Base-by-base conservation (phyloP, 2,888 invertebrate genomes). In the Leucophora obtusa region DNA sequence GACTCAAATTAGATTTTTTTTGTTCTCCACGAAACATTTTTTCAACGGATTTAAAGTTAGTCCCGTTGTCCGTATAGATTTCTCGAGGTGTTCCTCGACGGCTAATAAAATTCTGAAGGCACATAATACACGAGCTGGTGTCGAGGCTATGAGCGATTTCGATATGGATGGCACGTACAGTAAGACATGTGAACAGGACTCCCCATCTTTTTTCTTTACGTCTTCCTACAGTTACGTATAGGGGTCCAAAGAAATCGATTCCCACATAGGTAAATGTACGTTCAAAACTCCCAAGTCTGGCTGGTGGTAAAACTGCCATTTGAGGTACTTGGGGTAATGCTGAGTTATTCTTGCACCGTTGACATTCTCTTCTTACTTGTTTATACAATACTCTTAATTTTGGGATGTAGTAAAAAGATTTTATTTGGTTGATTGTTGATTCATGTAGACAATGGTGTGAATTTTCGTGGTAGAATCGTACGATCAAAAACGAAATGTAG, bases 101-200 rank as follows among this genome's bases (percentile, higher is more conserved):
- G n/a, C 63, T 51, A 0, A 82, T 56, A 54, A 81, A 81, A 18
- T 83, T 83, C 6, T 68, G 58, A 1, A 83, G 62, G 3, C 28
- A 63, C 60, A 83, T 60, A 2, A 68, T 17, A 43, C 83, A 84
- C 1, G 82, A 82, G 17, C 82, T 77, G 1, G 81, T 69, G 9
- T 82, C 83, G 1, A 83, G 35, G 51, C 76, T 76, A n/a, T 73
- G 58, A 8, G 83, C 82, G 15, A 83, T 11, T 59, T 84, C 83
- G 0, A 83, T 63, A 21, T 84, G 84, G 1, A 83, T 74, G 0
- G 80, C 83, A 1, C 81, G 84, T 8, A 76, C 56, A 0, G 83
- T 84, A 3, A 84, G 60, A 59, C 83, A 84, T 0, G 84, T 84
- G 18, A 84, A 83, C 33, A 83, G 33, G 10, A 82, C 83, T 4